These are phyloP conservation scores for Epinephelus moara DNA, from an alignment of 2,113 vertebrate species.

Conservation along the genomic window DNA sequence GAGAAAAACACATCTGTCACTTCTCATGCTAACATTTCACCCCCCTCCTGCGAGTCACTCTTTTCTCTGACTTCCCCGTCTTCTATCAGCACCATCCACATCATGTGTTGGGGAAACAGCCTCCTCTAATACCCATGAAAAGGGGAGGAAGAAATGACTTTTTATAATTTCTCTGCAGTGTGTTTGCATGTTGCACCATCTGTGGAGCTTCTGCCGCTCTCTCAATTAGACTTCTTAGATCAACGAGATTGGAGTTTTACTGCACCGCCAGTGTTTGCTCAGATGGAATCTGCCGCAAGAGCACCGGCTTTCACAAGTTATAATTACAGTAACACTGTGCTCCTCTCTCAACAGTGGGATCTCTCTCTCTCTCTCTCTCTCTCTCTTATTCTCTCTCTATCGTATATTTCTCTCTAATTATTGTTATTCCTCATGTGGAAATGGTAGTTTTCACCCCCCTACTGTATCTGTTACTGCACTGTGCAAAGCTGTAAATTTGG, in stretches of 20 bases:
- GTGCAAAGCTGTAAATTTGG: constrained; percentile 70
- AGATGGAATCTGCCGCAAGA: constrained; percentile 62
- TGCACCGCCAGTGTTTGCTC: constrained; percentile 67
- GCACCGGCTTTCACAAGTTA: constrained; percentile 49
- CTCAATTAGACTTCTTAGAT: constrained; percentile 83
- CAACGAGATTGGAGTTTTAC: constrained; percentile 68
- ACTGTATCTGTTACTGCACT: constrained; percentile 61
- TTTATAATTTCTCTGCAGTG: constrained; percentile 74
- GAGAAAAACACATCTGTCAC: constrained; percentile 1
- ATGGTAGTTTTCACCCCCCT: constrained; percentile 61
- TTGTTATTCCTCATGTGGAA: constrained; percentile 70
- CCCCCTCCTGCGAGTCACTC: neutral
- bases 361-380: constrained; percentile 20
- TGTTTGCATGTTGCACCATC: constrained; percentile 76
- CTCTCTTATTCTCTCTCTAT: constrained; percentile 21
- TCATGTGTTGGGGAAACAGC: constrained; percentile 43
- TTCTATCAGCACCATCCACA: constrained; percentile 37
- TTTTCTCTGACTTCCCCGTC: neutral
- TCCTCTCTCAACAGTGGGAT: constrained; percentile 45
- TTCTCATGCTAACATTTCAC: neutral
- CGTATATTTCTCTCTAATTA: constrained; percentile 68
- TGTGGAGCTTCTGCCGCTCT: constrained; percentile 67
- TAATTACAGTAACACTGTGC: constrained; percentile 75
- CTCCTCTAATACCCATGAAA: constrained; percentile 37
- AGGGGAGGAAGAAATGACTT: constrained; percentile 4